These are phyloP conservation scores for Falcaria lacertinaria DNA, from an alignment of 2,888 invertebrate genomes.

Conservation along the genomic window DNA sequence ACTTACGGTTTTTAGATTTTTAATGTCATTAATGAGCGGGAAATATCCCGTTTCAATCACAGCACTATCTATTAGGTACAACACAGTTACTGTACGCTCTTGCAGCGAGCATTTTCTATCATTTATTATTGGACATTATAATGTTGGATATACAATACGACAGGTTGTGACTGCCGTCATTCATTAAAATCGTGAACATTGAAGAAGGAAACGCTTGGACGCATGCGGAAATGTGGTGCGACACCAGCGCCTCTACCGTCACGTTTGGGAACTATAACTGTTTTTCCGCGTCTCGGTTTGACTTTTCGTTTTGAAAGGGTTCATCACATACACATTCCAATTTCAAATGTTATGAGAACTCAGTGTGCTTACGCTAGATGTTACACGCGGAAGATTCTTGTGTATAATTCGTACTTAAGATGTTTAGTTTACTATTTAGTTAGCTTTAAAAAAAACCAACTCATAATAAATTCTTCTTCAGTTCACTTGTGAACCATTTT, in stretches of 20 bases:
- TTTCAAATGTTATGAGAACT: too few species aligned
- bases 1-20: conserved; percentile 50
- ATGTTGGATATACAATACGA: conserved; percentile 35
- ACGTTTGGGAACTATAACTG: conserved; percentile 7
- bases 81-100: conserved; percentile 46
- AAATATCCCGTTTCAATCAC: conserved; percentile 39
- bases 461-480: too few species aligned
- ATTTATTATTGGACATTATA: conserved; percentile 54
- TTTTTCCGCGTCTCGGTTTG: neutral
- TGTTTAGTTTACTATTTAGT: too few species aligned
- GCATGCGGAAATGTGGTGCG: conserved; percentile 53
- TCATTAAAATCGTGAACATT: conserved; percentile 67
- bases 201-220: conserved; percentile 50
- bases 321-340: too few species aligned
- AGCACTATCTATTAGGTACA: conserved; percentile 71
- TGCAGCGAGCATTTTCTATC: conserved; percentile 65
- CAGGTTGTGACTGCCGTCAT: conserved; percentile 64
- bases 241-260: conserved; percentile 33
- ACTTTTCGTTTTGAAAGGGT: too few species aligned
- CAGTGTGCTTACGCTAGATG: too few species aligned
- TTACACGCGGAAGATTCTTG: too few species aligned
- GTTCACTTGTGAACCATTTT: too few species aligned
- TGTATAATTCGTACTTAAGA: too few species aligned
- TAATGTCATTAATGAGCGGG: conserved; percentile 61
- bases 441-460: too few species aligned